phyloP scores from a whole-genome alignment of 2,797 vertebrate species.

The Lerista edwardsae region DNA sequence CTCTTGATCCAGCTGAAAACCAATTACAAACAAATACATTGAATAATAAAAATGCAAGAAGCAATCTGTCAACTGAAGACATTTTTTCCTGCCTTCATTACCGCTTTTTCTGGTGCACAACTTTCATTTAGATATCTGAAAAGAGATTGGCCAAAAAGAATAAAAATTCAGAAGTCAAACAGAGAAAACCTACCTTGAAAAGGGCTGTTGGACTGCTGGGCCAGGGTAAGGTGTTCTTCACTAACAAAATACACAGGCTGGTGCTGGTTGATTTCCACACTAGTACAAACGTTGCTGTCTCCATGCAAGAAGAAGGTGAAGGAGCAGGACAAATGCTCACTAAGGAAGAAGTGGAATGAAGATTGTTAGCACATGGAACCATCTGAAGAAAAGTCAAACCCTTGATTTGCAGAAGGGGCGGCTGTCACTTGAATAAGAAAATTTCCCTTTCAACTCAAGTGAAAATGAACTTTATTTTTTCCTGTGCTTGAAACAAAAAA shows the following conservation, averaged over 20 bases:
- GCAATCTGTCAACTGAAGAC: too few species aligned
- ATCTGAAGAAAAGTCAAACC: too few species aligned
- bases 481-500: not conserved
- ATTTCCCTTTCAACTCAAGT: not conserved
- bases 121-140: not conserved
- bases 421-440: not conserved
- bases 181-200: conserved; percentile 89
- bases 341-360: conserved; percentile 66
- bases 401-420: not conserved
- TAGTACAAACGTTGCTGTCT: conserved; percentile 98
- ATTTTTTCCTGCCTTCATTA: not conserved
- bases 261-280: conserved; percentile 99
- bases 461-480: too few species aligned
- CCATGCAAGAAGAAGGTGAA: conserved; percentile 99
- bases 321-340: conserved; percentile 97
- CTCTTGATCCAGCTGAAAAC: not conserved
- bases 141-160: not conserved
- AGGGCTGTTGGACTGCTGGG: conserved; percentile 93
- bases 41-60: not conserved
- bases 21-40: not conserved
- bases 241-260: conserved; percentile 96
- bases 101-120: not conserved
- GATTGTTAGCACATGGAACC: not conserved
- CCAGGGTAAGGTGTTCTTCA: conserved; percentile 93
- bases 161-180: not conserved